Evolutionary conservation across 2,113 vertebrate genomes (phyloP), one percentile per base, ranked within the genome.

Genomic region (Limnothrissa miodon): DNA sequence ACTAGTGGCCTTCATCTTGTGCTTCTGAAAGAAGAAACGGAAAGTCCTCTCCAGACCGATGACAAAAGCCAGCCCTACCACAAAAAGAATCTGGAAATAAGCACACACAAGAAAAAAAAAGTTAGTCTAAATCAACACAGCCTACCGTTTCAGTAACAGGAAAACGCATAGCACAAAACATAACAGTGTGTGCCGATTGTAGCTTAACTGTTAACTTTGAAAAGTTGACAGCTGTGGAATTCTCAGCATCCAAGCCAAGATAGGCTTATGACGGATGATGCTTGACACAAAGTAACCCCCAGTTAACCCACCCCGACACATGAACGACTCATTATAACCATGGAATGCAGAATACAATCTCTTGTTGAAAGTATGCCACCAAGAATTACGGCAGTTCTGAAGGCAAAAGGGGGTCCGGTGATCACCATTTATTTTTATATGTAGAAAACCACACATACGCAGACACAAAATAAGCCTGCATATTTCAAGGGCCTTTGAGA

Each of bases 1-100:
- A 17, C 95, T 91, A 0, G 97, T 98, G 85, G 98, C 98, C 93
- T 99, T 99, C 90, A 98, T 93, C 94, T 99, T 99, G 92, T 99
- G 98, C 83, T 97, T 97, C 90, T 99, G 98, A 91, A 99, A 99
- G 93, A 99, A 99, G 95, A 99, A 99, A 87, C 97, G 95, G 90
- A 99, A 99, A 0, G 98, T 99, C 88, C 98, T 95, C 93, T 99
- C 98, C 89, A 99, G 93, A 4, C 98, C 98, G 0, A 99, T 99
- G 83, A 99, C 97, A 84, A 99, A 99, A 70, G 98, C 94, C 79
- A 99, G 93, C 23, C 98, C 98, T 82, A 96, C 96, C 83, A 99
- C 97, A 89, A 99, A 99, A 89, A 99, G 94, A 89, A 99, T 98
- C 98, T 99, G 78, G 48, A 36, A 89, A 70, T 9, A 70, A 1